These are phyloP conservation scores for Sprattus sprattus DNA, from an alignment of 2,113 vertebrate species.

Conservation along the genomic window DNA sequence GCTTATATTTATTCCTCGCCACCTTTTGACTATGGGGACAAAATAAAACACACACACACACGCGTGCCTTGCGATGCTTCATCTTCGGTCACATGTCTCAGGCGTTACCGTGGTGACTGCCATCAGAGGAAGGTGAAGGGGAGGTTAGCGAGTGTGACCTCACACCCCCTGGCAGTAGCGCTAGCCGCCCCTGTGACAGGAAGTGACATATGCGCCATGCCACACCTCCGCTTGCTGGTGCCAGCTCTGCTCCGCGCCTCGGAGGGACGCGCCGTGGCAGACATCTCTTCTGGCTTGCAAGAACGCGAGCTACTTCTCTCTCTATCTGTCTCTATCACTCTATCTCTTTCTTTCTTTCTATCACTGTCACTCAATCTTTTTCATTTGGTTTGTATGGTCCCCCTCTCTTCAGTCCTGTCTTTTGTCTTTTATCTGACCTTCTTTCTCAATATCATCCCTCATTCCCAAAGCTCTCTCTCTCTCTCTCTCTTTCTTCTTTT, in stretches of 20 bases:
- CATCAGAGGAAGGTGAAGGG: not conserved
- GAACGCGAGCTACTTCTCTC: not conserved
- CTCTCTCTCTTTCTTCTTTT: not conserved
- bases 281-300: not conserved
- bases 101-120: not conserved
- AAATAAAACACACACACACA: not conserved
- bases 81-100: not conserved
- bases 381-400: not conserved
- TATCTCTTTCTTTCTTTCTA: not conserved
- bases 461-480: not conserved
- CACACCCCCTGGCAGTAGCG: not conserved
- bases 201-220: constrained; percentile 7
- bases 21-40: not conserved
- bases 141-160: not conserved
- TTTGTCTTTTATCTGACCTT: not conserved
- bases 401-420: not conserved
- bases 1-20: not conserved
- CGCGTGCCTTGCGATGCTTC: constrained; percentile 1
- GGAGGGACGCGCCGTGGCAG: not conserved
- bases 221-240: not conserved
- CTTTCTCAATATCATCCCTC: not conserved
- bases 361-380: not conserved
- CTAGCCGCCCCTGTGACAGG: constrained; percentile 4
- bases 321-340: not conserved
- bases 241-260: not conserved